Base-by-base conservation (phyloP, 2,797 vertebrate genomes). In the Coccyzus lansbergi region DNA sequence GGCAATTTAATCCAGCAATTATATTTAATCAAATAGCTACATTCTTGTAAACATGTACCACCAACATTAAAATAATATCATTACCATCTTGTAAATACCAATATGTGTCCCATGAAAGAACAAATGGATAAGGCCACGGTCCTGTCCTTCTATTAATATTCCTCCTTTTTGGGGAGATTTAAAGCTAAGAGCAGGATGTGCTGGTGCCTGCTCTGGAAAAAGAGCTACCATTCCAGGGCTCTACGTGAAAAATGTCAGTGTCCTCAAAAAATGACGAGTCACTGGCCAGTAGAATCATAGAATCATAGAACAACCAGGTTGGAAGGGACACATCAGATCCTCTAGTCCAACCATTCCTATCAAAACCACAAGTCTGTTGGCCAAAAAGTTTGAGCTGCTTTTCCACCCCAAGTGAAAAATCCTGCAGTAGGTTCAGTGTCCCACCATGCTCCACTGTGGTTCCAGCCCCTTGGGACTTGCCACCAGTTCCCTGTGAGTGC, bases 31-130 rank as follows among this genome's bases (percentile, higher is more conserved):
- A 82, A 63, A 76, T 33, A 53, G 8, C 31, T 86, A 67, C 44
- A 46, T 84, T 93, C 63, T 79, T 74, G 63, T 87, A 95, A 96
- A 86, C 36, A 64, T 49, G 68, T 82, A 14, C 19, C 33, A 51
- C 53, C 4, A 7, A 64, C 21, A 42, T 72, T 38, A 80, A 90
- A 90, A 84, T 84, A 82, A 77, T 63, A 51, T 44, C 74, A 87
- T 77, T 64, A 40, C 31, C 5, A 10, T 58, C 26, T 68, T 75
- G 38, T 71, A 94, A 88, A 82, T 74, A 69, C 29, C 26, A 82
- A 34, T 64, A 55, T 36, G 12, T 83, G 21, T 5, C 60, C 33
- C n/a, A 62, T 71, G 68, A 75, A 78, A 91, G 7, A 31, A 58
- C 29, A 85, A 56, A 88, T 20, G 13, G 24, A 34, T 64, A 80